phyloP scores from a whole-genome alignment of 2,113 vertebrate genomes.

The Chloebia gouldiae region DNA sequence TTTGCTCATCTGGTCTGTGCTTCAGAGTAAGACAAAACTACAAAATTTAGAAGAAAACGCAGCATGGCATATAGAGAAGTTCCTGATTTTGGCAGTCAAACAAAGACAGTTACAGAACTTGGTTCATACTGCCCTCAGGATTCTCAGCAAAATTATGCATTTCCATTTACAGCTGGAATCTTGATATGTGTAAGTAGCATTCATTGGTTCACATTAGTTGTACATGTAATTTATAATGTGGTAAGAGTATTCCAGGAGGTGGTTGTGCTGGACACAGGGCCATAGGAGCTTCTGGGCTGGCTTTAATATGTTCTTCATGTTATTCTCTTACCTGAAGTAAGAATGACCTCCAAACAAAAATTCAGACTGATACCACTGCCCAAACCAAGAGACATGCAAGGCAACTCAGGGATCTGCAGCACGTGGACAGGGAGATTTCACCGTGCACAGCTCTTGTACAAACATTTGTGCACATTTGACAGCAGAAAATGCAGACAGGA shows the following conservation, averaged over 20 bases:
- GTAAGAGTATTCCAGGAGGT: background rate
- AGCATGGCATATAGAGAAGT: background rate
- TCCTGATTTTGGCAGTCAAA: background rate
- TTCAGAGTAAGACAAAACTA: background rate
- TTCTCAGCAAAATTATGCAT: background rate
- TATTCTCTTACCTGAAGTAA: background rate
- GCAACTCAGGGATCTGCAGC: background rate
- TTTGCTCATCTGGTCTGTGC: background rate
- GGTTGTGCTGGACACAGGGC: background rate
- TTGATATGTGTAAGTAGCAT: background rate
- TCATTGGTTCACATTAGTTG: background rate
- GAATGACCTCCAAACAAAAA: background rate
- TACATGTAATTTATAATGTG: background rate
- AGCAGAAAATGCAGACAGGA: background rate
- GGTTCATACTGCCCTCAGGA: background rate
- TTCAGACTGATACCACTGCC: background rate
- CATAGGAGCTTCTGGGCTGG: background rate
- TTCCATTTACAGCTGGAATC: background rate
- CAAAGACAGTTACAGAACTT: background rate
- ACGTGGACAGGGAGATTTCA: background rate
- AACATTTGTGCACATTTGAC: rapidly evolving
- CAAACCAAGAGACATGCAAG: background rate
- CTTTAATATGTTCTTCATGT: background rate
- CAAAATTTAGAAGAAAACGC: background rate
- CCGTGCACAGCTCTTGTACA: background rate